Conservation (phyloP, 2,888 invertebrate genomes). For the Pantelozetes paolii region DNA sequence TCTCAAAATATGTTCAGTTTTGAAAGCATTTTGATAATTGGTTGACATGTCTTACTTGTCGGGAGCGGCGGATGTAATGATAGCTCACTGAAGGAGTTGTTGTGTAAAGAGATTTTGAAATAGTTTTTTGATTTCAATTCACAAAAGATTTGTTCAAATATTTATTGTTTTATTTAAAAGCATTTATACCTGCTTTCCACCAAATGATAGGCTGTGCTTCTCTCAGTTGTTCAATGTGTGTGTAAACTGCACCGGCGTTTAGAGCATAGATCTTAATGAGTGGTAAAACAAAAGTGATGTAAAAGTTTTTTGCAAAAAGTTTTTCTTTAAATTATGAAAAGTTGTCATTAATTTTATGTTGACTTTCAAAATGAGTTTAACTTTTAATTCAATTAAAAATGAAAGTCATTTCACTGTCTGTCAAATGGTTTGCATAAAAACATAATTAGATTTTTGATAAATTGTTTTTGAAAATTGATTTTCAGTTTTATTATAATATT, state of each 20-base stretch:
- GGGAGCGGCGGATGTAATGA: slow-evolving; percentile 68
- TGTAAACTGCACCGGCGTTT: slow-evolving; percentile 55
- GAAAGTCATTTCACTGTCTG: no score
- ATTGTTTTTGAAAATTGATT: no score
- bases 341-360: neutral
- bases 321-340: neutral
- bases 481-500: no score
- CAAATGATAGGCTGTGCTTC: slow-evolving; percentile 71
- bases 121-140: neutral
- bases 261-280: slow-evolving; percentile 5
- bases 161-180: neutral
- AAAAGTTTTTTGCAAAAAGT: neutral
- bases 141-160: neutral
- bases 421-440: no score
- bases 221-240: slow-evolving; percentile 64
- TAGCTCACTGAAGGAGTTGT: slow-evolving; percentile 62
- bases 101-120: neutral
- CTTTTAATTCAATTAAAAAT: no score
- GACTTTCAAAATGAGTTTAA: no score
- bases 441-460: no score
- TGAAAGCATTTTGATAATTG: no score
- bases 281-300: neutral
- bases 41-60: slow-evolving; percentile 52
- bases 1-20: no score
- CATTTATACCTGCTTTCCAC: slow-evolving; percentile 65